Percentiles rank a stretch among this genome's conserved stretches.
phyloP scores from a whole-genome alignment of 2,797 vertebrate genomes.

The Heteromormyrus szaboi region DNA sequence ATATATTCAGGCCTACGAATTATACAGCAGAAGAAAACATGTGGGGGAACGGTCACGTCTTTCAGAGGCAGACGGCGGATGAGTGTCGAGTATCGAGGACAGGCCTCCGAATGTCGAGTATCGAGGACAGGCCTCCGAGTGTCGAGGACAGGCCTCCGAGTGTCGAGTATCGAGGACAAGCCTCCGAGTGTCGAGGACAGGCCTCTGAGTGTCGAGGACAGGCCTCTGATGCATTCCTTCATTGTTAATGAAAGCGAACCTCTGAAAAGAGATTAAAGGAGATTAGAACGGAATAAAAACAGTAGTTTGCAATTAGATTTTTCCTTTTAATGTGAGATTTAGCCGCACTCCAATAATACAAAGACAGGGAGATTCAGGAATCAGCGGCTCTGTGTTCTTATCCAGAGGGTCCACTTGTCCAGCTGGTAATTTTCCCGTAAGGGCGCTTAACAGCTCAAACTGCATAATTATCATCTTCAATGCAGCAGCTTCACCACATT shows the following conservation, averaged over 20 bases:
- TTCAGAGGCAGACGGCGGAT: not conserved
- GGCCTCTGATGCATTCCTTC: not conserved
- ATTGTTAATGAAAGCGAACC: not conserved
- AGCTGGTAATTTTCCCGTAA: conserved; percentile 3
- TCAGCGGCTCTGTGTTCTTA: not conserved
- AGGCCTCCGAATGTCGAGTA: not conserved
- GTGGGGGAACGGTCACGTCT: not conserved
- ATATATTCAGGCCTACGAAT: not conserved
- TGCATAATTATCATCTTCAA: conserved; percentile 2
- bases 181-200: not conserved
- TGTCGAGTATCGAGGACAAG: not conserved
- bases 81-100: not conserved
- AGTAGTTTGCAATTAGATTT: not conserved
- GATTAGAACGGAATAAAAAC: conserved; percentile 6
- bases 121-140: not conserved
- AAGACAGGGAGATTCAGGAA: not conserved
- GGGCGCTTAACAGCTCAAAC: conserved; percentile 11
- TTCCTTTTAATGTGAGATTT: conserved; percentile 4
- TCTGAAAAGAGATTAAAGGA: not conserved
- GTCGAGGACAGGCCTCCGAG: not conserved
- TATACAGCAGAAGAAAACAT: not conserved
- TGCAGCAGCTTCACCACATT: not conserved
- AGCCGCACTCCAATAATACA: not conserved
- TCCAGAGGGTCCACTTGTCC: conserved; percentile 13
- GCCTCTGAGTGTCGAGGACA: not conserved